Evolutionary conservation across 2,888 invertebrate genomes (phyloP).

Genomic region (Iphiclides podalirius): DNA sequence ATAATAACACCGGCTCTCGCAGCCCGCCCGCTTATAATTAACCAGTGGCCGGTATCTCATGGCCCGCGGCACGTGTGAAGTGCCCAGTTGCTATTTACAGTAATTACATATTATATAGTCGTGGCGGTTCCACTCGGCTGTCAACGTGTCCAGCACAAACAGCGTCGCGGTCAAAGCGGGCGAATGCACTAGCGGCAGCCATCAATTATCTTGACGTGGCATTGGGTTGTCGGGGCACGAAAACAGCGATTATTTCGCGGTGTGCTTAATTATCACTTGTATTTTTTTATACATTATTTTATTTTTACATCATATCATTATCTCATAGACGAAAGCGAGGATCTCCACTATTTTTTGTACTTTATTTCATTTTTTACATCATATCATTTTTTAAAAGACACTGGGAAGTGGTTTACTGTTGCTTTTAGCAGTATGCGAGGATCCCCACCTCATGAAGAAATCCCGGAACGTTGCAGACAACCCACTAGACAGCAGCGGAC

Average conservation of each 20-base stretch:
- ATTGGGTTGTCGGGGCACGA: constrained; percentile 35
- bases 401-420: too few relatives aligned
- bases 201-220: constrained; percentile 53
- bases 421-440: too few relatives aligned
- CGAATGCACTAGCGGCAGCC: constrained; percentile 38
- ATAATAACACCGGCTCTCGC: constrained; percentile 14
- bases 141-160: constrained; percentile 36
- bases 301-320: too few relatives aligned
- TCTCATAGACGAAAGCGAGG: too few relatives aligned
- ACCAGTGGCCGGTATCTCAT: constrained; percentile 12
- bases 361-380: too few relatives aligned
- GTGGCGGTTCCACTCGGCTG: constrained; percentile 33
- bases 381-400: too few relatives aligned
- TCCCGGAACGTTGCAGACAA: too few relatives aligned
- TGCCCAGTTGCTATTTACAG: constrained; percentile 15
- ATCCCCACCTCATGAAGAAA: too few relatives aligned
- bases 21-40: constrained; percentile 13
- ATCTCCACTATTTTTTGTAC: too few relatives aligned
- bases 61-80: constrained; percentile 17
- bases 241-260: constrained; percentile 29
- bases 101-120: constrained; percentile 14
- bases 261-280: too few relatives aligned
- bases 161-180: constrained; percentile 13
- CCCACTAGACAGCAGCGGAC: too few relatives aligned
- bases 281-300: too few relatives aligned